Evolutionary conservation across 2,888 invertebrate species (phyloP).

Genomic region (Pterobdella sp.): DNA sequence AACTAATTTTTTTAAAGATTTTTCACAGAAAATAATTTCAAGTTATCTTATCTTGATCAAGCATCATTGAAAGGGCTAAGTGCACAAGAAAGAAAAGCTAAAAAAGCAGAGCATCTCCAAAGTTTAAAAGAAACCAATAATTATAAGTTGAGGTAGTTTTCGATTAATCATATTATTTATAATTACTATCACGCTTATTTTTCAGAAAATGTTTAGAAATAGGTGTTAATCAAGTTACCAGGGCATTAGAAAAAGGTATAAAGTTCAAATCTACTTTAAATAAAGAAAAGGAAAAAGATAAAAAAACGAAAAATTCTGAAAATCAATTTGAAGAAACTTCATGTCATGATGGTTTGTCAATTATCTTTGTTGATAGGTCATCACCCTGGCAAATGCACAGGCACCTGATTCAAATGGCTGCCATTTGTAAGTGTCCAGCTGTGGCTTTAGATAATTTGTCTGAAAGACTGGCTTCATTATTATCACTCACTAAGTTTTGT

Average conservation of each 20-base stretch:
- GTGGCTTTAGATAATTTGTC: conserved; percentile 26
- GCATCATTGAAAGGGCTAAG: conserved; percentile 6
- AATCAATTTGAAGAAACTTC: no score
- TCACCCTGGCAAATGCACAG: conserved; percentile 33
- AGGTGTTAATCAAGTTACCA: conserved; percentile 20
- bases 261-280: not conserved
- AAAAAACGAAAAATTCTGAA: not conserved
- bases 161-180: not conserved
- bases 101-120: not conserved
- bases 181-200: not conserved
- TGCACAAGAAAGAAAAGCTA: conserved; percentile 5
- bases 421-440: conserved; percentile 27
- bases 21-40: conserved; percentile 17
- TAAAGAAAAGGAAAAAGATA: not conserved
- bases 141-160: not conserved
- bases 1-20: not conserved
- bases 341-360: no score
- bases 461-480: conserved; percentile 21
- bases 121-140: not conserved
- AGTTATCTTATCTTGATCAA: not conserved
- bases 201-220: conserved; percentile 14
- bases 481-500: conserved; percentile 28
- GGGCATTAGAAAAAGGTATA: conserved; percentile 5
- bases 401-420: conserved; percentile 27
- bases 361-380: conserved; percentile 29